phyloP scores from a whole-genome alignment of 2,888 invertebrate genomes.

The Papilio elwesi region DNA sequence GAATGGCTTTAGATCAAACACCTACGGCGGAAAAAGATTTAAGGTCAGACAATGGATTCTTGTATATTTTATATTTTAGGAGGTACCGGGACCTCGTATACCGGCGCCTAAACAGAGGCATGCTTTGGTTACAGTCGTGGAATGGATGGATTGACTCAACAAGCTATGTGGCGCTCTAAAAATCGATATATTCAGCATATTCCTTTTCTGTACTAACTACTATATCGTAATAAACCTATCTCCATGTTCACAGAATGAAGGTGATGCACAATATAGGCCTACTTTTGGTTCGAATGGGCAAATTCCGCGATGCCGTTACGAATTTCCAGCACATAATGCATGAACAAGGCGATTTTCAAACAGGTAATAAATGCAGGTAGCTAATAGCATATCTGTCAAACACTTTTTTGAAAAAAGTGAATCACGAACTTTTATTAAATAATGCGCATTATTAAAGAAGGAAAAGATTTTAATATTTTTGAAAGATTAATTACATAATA shows the following conservation, averaged over 20 bases:
- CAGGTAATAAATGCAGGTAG: slow-evolving; percentile 65
- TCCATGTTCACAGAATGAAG: slow-evolving; percentile 87
- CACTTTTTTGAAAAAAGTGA: no score
- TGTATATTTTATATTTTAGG: no score
- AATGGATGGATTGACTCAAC: no score
- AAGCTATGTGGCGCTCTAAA: no score
- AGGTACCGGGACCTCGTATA: no score
- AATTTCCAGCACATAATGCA: slow-evolving; percentile 99
- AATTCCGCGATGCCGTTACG: slow-evolving; percentile 97
- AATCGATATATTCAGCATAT: no score
- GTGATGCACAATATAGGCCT: slow-evolving; percentile 99
- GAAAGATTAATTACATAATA: no score
- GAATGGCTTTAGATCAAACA: slow-evolving; percentile 99
- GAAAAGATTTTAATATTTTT: neutral
- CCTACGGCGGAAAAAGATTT: slow-evolving; percentile 96
- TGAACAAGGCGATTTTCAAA: slow-evolving; percentile 95
- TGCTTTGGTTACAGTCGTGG: no score
- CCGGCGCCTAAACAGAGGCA: no score
- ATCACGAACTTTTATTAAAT: neutral
- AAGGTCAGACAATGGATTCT: slow-evolving; percentile 80
- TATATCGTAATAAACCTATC: no score
- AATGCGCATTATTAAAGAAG: neutral
- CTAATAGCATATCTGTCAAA: no score
- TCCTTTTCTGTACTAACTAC: no score
- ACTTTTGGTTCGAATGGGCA: slow-evolving; percentile 97